Evolutionary conservation across 2,888 invertebrate species (phyloP).

Genomic region (Parthenolecanium corni): DNA sequence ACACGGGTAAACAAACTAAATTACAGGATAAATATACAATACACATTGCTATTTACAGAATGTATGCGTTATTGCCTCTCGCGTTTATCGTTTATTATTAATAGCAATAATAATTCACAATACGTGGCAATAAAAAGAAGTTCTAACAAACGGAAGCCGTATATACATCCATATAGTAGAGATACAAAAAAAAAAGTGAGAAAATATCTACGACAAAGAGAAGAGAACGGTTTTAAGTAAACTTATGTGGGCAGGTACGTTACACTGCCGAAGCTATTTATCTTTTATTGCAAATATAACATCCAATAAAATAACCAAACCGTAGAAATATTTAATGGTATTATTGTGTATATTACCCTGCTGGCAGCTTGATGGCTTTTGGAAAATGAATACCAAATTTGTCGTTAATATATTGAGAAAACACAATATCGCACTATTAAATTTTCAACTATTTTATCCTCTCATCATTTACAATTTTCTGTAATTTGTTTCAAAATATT

Average conservation of each 20-base stretch:
- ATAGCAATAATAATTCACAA: constrained; percentile 27
- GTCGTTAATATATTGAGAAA: constrained; percentile 18
- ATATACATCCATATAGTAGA: too few species aligned
- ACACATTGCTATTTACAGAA: background rate
- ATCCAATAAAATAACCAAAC: constrained; percentile 21
- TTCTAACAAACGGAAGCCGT: constrained; percentile 22
- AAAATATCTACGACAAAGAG: too few species aligned
- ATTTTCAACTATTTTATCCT: too few species aligned
- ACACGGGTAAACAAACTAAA: constrained; percentile 20
- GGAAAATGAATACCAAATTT: constrained; percentile 18
- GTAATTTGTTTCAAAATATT: too few species aligned
- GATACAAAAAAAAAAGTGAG: too few species aligned
- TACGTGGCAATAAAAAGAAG: constrained; percentile 23
- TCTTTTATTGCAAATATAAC: constrained; percentile 27
- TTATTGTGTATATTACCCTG: constrained; percentile 13
- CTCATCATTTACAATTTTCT: too few species aligned
- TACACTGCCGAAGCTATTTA: constrained; percentile 14
- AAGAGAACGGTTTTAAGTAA: constrained; percentile 12
- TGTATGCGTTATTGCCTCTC: constrained; percentile 6
- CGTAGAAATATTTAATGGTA: constrained; percentile 27
- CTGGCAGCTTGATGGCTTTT: too few species aligned
- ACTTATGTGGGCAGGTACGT: constrained; percentile 28
- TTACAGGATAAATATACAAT: constrained; percentile 25
- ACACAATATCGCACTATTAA: constrained; percentile 26
- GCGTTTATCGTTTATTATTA: constrained; percentile 26